These are phyloP conservation scores for Ceratina calcarata DNA, from an alignment of 1,140 invertebrate genomes.

Conservation along the genomic window DNA sequence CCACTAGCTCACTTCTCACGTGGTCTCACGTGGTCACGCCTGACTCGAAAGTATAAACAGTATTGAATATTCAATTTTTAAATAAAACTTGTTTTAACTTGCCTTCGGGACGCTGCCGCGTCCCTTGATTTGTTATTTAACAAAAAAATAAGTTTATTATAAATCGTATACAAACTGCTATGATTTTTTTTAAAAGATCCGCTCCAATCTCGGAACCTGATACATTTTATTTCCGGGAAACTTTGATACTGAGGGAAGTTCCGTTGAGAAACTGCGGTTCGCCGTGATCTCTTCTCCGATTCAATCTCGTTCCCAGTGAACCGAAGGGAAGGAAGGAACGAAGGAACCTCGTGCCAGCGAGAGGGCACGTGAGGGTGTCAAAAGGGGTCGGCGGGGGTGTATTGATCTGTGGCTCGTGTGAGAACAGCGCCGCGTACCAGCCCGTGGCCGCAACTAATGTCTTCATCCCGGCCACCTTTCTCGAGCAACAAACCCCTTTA, in stretches of 20 bases:
- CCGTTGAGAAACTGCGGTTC: neutral
- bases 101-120: too few species aligned
- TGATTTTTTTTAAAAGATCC: neutral
- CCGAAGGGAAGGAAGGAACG: neutral
- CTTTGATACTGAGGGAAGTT: neutral
- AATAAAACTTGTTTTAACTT: too few species aligned
- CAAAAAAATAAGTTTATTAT: neutral
- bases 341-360: constrained; percentile 25
- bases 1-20: too few species aligned
- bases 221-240: too few species aligned
- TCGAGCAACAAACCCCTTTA: constrained; percentile 21
- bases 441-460: constrained; percentile 72
- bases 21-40: too few species aligned
- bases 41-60: too few species aligned
- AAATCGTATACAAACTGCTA: too few species aligned
- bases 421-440: constrained; percentile 72
- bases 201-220: too few species aligned
- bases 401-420: constrained; percentile 76
- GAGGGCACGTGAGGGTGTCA: constrained; percentile 60
- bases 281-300: neutral
- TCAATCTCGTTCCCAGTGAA: neutral
- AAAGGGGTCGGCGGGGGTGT: constrained; percentile 69
- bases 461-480: constrained; percentile 72
- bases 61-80: too few species aligned
- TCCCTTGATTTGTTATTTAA: too few species aligned